phyloP scores from a whole-genome alignment of 2,113 vertebrate genomes.

The Salvelinus alpinus region DNA sequence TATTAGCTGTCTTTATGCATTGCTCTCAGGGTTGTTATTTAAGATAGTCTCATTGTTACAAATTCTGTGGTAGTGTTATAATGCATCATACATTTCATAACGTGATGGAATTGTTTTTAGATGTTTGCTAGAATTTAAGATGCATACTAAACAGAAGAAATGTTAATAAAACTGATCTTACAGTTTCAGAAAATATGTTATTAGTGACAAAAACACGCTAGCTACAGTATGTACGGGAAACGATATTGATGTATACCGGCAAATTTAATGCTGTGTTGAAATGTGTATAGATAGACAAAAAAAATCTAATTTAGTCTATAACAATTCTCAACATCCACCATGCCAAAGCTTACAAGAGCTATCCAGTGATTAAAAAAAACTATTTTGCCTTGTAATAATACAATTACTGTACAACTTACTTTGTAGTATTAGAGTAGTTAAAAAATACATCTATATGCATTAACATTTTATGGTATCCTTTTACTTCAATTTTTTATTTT shows the following conservation, averaged over 20 bases:
- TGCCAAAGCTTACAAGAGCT: neutral
- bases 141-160: neutral
- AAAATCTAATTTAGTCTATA: too few relatives aligned
- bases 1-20: neutral
- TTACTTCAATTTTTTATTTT: too few relatives aligned
- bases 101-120: neutral
- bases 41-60: neutral
- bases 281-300: neutral
- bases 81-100: neutral
- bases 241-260: neutral
- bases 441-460: neutral
- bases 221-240: too few relatives aligned
- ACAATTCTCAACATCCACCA: neutral
- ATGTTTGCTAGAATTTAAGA: neutral
- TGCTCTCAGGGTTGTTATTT: slow-evolving; percentile 37
- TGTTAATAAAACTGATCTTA: neutral
- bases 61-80: neutral
- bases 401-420: too few relatives aligned
- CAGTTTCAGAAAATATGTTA: neutral
- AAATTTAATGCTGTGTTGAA: neutral
- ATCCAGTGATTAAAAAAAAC: neutral
- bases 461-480: neutral
- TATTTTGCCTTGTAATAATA: neutral
- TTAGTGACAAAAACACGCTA: neutral
- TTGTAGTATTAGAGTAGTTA: too few relatives aligned